Base-by-base conservation (phyloP, 2,113 vertebrate genomes). In the Azemiops feae region DNA sequence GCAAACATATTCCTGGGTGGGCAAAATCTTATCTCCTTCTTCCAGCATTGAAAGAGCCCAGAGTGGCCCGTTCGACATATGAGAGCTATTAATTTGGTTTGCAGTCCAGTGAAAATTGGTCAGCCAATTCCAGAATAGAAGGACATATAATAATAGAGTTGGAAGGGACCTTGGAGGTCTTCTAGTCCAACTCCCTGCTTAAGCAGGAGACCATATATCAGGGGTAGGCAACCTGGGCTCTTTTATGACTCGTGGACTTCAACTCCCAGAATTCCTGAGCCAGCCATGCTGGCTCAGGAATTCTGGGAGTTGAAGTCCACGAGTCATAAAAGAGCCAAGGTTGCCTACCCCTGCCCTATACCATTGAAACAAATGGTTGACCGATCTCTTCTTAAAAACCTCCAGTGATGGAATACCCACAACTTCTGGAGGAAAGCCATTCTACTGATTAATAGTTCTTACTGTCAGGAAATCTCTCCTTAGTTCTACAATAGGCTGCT, bases 51-150 rank as follows among this genome's bases (percentile, higher is more conserved):
- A 91, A 94, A 94, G 89, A 86, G 85, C 1, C 1, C 5, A 54
- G 11, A 88, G 11, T 87, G 94, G 30, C 92, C 89, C 52, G 91
- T 91, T 20, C 90, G 93, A 47, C 30, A 1, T 90, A 93, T 9
- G 1, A 94, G 92, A 90, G 81, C 22, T 91, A 53, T 16, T 30
- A 60, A 25, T 43, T 92, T 93, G 53, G 18, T 96, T 95, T 85
- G 52, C 91, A 92, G 39, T 93, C 34, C 43, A 3, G 1, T n/a
- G 18, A 81, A 64, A 43, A 27, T 1, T 60, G 43, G 3, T 92
- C 5, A 2, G 0, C 2, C 27, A 88, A 92, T 58, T 58, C 43
- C 45, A 23, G 64, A 34, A 34, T 14, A 69, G 60, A 69, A n/a
- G 60, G 60, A 69, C 0, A 1, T 69, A 69, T 34, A 34, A 69